These are phyloP conservation scores for Pterophyllum scalare DNA, from an alignment of 2,113 vertebrate genomes.

Conservation along the genomic window DNA sequence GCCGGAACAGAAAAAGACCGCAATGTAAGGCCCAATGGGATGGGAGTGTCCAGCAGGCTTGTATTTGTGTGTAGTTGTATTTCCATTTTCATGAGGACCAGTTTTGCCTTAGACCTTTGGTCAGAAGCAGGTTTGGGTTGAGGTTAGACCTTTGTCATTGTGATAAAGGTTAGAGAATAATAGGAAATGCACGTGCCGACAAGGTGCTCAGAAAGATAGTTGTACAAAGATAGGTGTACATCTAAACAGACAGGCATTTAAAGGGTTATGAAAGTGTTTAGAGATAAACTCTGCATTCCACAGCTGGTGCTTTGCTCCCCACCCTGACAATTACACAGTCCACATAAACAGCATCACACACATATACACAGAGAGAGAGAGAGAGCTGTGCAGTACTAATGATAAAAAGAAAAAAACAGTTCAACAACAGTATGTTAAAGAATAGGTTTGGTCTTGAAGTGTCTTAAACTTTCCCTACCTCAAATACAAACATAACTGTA, in stretches of 20 bases:
- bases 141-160: neutral
- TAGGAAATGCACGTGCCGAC: neutral
- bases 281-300: slow-evolving; percentile 64
- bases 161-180: neutral
- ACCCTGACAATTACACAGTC: slow-evolving; percentile 58
- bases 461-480: neutral
- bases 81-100: neutral
- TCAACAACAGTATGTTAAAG: neutral
- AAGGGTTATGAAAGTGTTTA: slow-evolving; percentile 61
- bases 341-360: slow-evolving; percentile 27
- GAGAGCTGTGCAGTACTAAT: neutral
- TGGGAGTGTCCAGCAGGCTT: slow-evolving; percentile 17
- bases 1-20: slow-evolving; percentile 23
- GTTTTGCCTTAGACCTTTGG: neutral
- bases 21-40: slow-evolving; percentile 37
- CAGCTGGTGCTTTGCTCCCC: slow-evolving; percentile 54
- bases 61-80: slow-evolving; percentile 22
- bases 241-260: slow-evolving; percentile 30
- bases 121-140: neutral
- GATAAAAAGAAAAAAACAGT: slow-evolving; percentile 4
- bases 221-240: neutral
- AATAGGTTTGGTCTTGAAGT: neutral
- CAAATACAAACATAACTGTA: neutral
- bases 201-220: neutral
- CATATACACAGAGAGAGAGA: too few species aligned